Evolutionary conservation across 2,797 vertebrate species (phyloP), one percentile per base, ranked within the genome.

Genomic region (Liparis tanakae): DNA sequence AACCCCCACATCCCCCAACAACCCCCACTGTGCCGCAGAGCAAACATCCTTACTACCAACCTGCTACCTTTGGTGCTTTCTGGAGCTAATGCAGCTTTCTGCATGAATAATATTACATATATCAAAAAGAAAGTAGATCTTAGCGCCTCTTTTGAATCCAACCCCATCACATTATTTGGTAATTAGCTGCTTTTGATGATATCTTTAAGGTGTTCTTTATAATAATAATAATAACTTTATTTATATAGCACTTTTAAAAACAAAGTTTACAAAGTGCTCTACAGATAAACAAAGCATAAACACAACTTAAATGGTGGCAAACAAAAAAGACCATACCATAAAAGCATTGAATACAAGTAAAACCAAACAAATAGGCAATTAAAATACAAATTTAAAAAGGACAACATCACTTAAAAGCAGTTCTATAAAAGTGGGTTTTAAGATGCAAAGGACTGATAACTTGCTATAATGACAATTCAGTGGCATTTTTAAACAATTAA

Each of bases 11-110:
- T 13, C 13, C 64, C 75, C 30, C 50, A 51, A 6, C 58, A 69
- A 46, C 71, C 25, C 57, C 72, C 54, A 33, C 67, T 18, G 1
- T 18, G 58, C 71, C 59, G 73, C 63, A 70, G 46, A 65, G 65
- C 59, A 76, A 70, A 71, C 41, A 83, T 68, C 78, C 77, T 62
- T 20, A 74, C 72, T 77, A 51, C 64, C 72, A 64, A 60, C 71
- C 37, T 72, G 79, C 83, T 82, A 75, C 68, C 54, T 75, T 77
- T 43, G 60, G 17, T 72, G 76, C 41, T 74, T 67, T 63, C 10
- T 62, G 33, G 50, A 77, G 68, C 71, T 66, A 37, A 51, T 20
- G 55, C 61, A 67, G 46, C 41, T 8, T 36, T 68, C 61, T 76
- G 58, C 67, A 69, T 61, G 64, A 43, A 62, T 62, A 66, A 60